Conservation (phyloP, 2,113 vertebrate genomes). For the Cochlearius cochlearius region DNA sequence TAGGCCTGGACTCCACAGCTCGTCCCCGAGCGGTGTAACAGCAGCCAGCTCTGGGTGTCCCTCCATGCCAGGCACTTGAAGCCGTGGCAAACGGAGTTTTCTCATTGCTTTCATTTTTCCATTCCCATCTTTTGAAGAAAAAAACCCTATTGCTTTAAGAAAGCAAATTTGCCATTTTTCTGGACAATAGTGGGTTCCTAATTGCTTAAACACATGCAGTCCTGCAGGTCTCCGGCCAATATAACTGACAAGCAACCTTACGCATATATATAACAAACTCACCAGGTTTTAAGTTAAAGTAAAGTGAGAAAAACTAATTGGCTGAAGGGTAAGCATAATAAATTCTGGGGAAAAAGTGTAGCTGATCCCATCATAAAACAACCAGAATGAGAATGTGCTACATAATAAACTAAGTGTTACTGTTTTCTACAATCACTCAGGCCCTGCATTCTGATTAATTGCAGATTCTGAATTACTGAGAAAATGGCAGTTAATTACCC, state of each 20-base stretch:
- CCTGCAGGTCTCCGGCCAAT: background rate
- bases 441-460: slow-evolving; percentile 74
- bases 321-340: slow-evolving; percentile 66
- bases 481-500: slow-evolving; percentile 78
- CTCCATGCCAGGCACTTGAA: background rate
- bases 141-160: background rate
- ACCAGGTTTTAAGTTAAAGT: slow-evolving; percentile 56
- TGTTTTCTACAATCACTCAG: slow-evolving; percentile 62
- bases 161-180: background rate
- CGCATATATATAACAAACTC: slow-evolving; percentile 59
- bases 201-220: slow-evolving; percentile 46
- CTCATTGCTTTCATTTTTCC: background rate
- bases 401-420: slow-evolving; percentile 76
- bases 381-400: slow-evolving; percentile 67
- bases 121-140: background rate
- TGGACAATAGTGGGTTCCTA: background rate
- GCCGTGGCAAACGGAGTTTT: background rate
- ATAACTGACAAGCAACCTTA: slow-evolving; percentile 52
- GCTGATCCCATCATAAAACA: slow-evolving; percentile 68
- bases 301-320: slow-evolving; percentile 71
- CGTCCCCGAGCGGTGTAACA: background rate
- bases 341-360: slow-evolving; percentile 53
- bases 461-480: slow-evolving; percentile 74
- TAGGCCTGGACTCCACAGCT: background rate
- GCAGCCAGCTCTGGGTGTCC: background rate